A percentile compares a stretch with the other conserved stretches of the same genome.
phyloP scores from a whole-genome alignment of 2,797 vertebrate species.

The Streptopelia turtur region DNA sequence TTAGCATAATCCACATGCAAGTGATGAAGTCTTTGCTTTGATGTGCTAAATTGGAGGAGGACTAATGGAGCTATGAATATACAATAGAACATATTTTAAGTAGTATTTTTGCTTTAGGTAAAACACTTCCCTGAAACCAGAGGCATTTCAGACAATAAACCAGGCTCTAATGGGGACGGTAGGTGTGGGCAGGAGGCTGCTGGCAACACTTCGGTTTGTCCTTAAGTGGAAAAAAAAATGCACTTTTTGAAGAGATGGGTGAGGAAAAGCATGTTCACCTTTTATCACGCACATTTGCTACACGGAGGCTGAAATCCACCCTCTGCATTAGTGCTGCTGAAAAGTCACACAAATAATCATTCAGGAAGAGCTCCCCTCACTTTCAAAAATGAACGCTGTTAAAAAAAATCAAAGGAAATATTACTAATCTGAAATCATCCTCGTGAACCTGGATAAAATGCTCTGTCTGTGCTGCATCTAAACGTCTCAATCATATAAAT shows the following conservation, averaged over 20 bases:
- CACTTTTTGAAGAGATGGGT: not conserved
- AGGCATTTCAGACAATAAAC: slow-evolving; percentile 85
- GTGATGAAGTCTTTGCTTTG: slow-evolving; percentile 87
- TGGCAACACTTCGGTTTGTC: slow-evolving; percentile 70
- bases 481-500: slow-evolving; percentile 75
- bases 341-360: slow-evolving; percentile 51
- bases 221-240: not conserved
- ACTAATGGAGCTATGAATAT: slow-evolving; percentile 93
- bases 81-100: slow-evolving; percentile 92
- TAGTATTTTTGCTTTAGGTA: slow-evolving; percentile 88
- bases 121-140: slow-evolving; percentile 84
- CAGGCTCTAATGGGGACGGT: slow-evolving; percentile 75
- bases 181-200: slow-evolving; percentile 63
- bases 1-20: slow-evolving; percentile 90
- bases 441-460: slow-evolving; percentile 62
- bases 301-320: slow-evolving; percentile 19
- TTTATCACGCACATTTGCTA: slow-evolving; percentile 26
- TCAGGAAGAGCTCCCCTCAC: slow-evolving; percentile 23
- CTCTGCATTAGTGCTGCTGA: not conserved
- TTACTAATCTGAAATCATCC: slow-evolving; percentile 61
- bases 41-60: slow-evolving; percentile 89
- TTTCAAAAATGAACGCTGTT: slow-evolving; percentile 57
- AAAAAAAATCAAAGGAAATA: slow-evolving; percentile 61
- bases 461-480: slow-evolving; percentile 68
- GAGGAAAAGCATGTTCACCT: slow-evolving; percentile 28